phyloP scores from a whole-genome alignment of 2,113 vertebrate genomes.

The Leiothrix lutea region DNA sequence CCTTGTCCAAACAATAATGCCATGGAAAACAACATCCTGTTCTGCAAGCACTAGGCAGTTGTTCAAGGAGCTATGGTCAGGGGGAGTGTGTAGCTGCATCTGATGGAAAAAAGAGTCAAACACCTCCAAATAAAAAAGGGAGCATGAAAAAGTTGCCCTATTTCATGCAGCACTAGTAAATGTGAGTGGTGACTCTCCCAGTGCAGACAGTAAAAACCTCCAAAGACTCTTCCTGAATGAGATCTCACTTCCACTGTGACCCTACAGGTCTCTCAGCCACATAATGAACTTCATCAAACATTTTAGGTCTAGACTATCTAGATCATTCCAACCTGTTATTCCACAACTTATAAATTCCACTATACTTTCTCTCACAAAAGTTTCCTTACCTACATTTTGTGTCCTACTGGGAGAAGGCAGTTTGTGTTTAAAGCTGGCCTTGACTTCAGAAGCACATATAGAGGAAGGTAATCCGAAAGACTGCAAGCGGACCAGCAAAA shows the following conservation, averaged over 20 bases:
- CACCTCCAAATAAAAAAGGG: not conserved
- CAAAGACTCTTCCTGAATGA: not conserved
- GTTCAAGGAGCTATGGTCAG: not conserved
- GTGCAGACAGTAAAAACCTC: not conserved
- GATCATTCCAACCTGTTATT: not conserved
- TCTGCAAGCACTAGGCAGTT: not conserved
- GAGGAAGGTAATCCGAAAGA: not conserved
- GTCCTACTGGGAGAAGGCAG: not conserved
- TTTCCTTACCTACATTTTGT: not conserved
- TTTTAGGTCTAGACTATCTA: not conserved
- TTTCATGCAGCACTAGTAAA: not conserved
- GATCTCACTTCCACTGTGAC: not conserved
- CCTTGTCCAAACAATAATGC: not conserved
- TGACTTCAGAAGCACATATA: not conserved
- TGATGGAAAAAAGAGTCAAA: not conserved
- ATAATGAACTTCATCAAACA: not conserved
- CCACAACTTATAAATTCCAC: not conserved
- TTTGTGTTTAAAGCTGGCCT: not conserved
- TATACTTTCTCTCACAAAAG: not conserved
- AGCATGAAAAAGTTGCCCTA: not conserved
- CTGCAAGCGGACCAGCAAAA: not conserved
- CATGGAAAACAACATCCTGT: not conserved
- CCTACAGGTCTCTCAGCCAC: not conserved
- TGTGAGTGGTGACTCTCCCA: accelerated
- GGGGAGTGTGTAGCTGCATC: not conserved